Evolutionary conservation across 2,888 invertebrate species (phyloP).

Genomic region (Drosophila melanocephala): DNA sequence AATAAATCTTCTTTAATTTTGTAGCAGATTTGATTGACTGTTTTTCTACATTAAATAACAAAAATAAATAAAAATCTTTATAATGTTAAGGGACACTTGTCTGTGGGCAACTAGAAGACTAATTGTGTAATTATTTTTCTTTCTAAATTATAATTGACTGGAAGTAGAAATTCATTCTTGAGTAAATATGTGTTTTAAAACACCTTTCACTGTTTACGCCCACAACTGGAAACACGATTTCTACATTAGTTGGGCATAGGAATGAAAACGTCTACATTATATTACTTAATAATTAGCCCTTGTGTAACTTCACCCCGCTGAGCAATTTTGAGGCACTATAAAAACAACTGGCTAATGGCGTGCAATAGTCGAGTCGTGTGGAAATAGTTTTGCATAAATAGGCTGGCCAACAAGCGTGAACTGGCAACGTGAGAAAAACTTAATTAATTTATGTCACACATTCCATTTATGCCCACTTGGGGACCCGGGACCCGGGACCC

Average conservation of each 20-base stretch:
- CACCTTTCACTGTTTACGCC: background rate
- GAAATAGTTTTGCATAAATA: slow-evolving; percentile 69
- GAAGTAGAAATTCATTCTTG: background rate
- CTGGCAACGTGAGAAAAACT: slow-evolving; percentile 67
- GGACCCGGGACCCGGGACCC: slow-evolving; percentile 26
- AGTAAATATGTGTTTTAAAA: background rate
- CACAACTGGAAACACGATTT: slow-evolving; percentile 30
- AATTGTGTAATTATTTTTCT: background rate
- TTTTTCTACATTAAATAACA: background rate
- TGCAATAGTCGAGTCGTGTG: slow-evolving; percentile 19
- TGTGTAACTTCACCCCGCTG: slow-evolving; percentile 29
- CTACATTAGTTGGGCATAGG: slow-evolving; percentile 30
- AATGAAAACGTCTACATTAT: background rate
- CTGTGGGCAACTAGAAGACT: background rate
- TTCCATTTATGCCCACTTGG: slow-evolving; percentile 66
- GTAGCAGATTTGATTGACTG: background rate
- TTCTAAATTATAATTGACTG: background rate
- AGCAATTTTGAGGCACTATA: slow-evolving; percentile 17
- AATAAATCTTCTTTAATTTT: background rate
- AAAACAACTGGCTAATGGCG: slow-evolving; percentile 5
- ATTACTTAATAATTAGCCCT: slow-evolving; percentile 3
- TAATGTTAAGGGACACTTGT: background rate
- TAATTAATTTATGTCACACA: slow-evolving; percentile 77
- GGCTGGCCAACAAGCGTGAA: slow-evolving; percentile 45
- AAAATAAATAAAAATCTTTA: background rate